Evolutionary conservation across 2,113 vertebrate genomes (phyloP), one percentile per base, ranked within the genome.

Genomic region (Caranx ignobilis): DNA sequence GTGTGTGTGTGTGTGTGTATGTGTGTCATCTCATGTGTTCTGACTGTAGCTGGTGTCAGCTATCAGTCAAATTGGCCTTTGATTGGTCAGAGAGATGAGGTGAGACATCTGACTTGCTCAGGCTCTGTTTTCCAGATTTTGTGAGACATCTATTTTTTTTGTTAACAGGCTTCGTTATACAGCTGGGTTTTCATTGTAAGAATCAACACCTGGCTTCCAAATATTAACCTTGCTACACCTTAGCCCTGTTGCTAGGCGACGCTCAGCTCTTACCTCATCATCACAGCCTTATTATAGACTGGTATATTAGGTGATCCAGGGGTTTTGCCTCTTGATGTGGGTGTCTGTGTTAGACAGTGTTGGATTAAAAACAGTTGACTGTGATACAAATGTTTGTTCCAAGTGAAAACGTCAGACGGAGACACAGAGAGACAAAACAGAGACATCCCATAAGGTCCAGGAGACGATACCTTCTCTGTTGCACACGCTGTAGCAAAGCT

Each of bases 161-260:
- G 47, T 81, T 47, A 62, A 71, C 6, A 8, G 32, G 11, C 35
- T 63, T 80, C 9, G 8, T 87, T 73, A 47, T 60, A 62, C 41
- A 61, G 52, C 73, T 62, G 57, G 41, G 26, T 81, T 83, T 83
- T 88, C 75, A 82, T 91, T 43, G 81, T 79, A 70, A 86, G 55
- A 91, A 88, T 94, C 90, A 87, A 88, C 92, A 91, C 90, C 87
- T 93, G 87, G 64, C 75, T 91, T 91, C 82, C 77, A 87, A 93
- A 89, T 91, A 93, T 95, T 94, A 95, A 93, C 91, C 90, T 86
- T 92, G 88, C 88, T 92, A 90, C 90, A 93, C 92, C 91, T 94
- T 91, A 74, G 71, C 26, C 85, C 88, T 93, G 94, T 95, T 95
- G 93, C 95, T 93, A 93, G 86, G 94, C 93, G 94, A 94, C 94